Conservation (phyloP, 2,113 vertebrate genomes). For the Danio rerio region GRCz12tu NC_133193.1:43500001-43500500, state of each 20-base stretch:
- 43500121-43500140: slow-evolving; percentile 52
- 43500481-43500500: too few species aligned
- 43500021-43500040: background rate
- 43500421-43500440: too few species aligned
- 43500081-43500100: slow-evolving; percentile 46
- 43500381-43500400: too few species aligned
- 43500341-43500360: too few species aligned
- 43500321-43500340: background rate
- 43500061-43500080: slow-evolving; percentile 60
- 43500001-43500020: background rate
- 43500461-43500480: too few species aligned
- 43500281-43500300: background rate
- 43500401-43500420: too few species aligned
- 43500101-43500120: slow-evolving; percentile 56
- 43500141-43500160: slow-evolving; percentile 63
- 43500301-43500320: background rate
- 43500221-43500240: background rate
- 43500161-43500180: slow-evolving; percentile 64
- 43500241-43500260: background rate
- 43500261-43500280: background rate
- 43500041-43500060: background rate
- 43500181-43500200: background rate
- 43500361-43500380: too few species aligned
- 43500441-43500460: too few species aligned
- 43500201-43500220: too few species aligned